Percentiles rank a stretch among this genome's conserved stretches.
Evolutionary conservation across 2,797 vertebrate species (phyloP).

Genomic region (Phoebastria nigripes): DNA sequence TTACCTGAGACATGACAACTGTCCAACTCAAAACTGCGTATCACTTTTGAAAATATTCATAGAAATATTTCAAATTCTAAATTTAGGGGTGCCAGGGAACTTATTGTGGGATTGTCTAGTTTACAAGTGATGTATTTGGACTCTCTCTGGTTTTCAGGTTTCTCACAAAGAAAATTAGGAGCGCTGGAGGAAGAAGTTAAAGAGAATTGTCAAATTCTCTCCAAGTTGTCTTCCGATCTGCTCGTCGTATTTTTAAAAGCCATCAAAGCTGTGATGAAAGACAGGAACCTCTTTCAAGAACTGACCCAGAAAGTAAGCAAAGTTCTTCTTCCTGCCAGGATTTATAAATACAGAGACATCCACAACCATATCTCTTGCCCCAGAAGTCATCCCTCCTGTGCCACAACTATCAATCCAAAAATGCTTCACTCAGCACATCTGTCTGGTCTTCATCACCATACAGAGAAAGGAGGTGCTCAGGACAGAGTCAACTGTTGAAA

Average conservation of each 20-base stretch:
- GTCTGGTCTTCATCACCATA: not conserved
- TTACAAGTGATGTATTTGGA: not conserved
- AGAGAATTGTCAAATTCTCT: not conserved
- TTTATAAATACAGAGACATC: not conserved
- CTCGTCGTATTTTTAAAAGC: not conserved
- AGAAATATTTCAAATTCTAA: not conserved
- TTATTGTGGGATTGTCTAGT: not conserved
- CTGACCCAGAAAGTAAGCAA: constrained; percentile 27
- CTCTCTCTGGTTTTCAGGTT: not conserved
- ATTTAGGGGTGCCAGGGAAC: not conserved
- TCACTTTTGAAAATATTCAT: rapidly evolving
- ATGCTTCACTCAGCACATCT: not conserved
- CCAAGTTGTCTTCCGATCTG: not conserved
- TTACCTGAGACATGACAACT: rapidly evolving
- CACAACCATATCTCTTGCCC: rapidly evolving
- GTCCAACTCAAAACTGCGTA: rapidly evolving
- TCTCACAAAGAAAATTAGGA: rapidly evolving
- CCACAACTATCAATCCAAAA: not conserved
- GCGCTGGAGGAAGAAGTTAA: rapidly evolving
- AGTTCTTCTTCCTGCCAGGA: not conserved
- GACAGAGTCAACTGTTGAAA: not conserved
- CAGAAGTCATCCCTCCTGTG: too few species aligned
- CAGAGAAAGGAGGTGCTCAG: not conserved
- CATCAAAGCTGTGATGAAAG: constrained; percentile 20
- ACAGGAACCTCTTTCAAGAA: constrained; percentile 4